Base-by-base conservation (phyloP, 2,888 invertebrate species). In the Pseudococcus jackbeardsleyi region DNA sequence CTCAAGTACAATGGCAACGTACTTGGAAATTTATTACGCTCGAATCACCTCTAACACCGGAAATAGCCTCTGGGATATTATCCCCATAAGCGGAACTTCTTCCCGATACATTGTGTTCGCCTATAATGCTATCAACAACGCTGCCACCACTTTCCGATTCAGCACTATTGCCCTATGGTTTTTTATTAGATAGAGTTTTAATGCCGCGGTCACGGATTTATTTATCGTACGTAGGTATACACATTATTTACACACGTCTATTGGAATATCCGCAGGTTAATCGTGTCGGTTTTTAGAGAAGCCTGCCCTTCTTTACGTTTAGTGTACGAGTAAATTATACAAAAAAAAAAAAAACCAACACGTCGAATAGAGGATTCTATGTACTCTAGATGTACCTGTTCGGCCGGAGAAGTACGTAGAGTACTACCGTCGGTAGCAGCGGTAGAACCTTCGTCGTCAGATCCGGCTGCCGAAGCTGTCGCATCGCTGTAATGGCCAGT, bases 371-470 rank as follows among this genome's bases (percentile, higher is more conserved):
- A 84, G 3, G 46, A 46, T 26, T 84, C 12, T 7, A 12, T 5
- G 12, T 9, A 46, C 5, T 22, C 26, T 33, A 33, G 54, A n/a
- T 22, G 3, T 85, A 93, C 94, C 90, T 95, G 96, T 91, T 96
- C 96, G 0, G 95, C 95, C 1, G 96, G 96, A 0, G 96, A 96
- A 4, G 96, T 96, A 89, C 97, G 94, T 89, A 98, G 93, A 0
- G 98, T 98, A 85, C 97, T 97, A 89, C 98, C 98, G 92, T 98
- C 98, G 0, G 97, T 98, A 0, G 98, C 98, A 11, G 97, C 98
- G 54, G 97, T 98, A 90, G 97, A 98, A 87, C 96, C 98, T 92
- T 98, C 98, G 91, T 97, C 97, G 91, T 98, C 98, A 12, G 97
- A 97, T 7, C 97, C 97, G 86, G 94, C 96, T 4, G 97, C 96